Percentiles rank a stretch among this genome's conserved stretches.
These are phyloP conservation scores for Leptinotarsa rubiginosa DNA, from an alignment of 2,888 invertebrate genomes.

Conservation along the genomic window DNA sequence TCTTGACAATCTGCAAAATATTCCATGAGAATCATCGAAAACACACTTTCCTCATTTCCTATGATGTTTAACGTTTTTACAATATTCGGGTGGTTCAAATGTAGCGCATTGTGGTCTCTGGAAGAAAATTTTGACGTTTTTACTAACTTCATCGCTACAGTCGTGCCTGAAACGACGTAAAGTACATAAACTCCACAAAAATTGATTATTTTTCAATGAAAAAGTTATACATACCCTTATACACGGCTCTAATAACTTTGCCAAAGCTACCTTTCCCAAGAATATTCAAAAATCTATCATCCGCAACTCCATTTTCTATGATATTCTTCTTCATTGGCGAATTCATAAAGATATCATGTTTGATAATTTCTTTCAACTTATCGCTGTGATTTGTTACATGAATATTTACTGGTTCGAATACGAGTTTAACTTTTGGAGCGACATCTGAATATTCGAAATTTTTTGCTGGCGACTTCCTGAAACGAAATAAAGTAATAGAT, in stretches of 20 bases:
- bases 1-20: constrained; percentile 52
- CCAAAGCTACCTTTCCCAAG: constrained; percentile 62
- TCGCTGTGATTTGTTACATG: constrained; percentile 33
- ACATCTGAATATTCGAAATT: constrained; percentile 42
- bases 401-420: constrained; percentile 38
- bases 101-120: constrained; percentile 57
- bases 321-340: constrained; percentile 58
- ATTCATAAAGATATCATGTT: constrained; percentile 45
- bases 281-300: constrained; percentile 51
- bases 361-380: constrained; percentile 10
- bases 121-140: constrained; percentile 43
- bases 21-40: constrained; percentile 61
- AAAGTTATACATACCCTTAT: constrained; percentile 54
- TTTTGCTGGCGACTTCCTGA: constrained; percentile 32
- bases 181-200: too few relatives aligned
- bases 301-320: constrained; percentile 53
- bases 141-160: constrained; percentile 61
- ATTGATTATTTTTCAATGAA: too few relatives aligned
- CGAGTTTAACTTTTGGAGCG: constrained; percentile 21
- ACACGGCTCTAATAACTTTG: constrained; percentile 60
- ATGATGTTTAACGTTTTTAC: constrained; percentile 58
- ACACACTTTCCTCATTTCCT: constrained; percentile 49
- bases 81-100: constrained; percentile 57
- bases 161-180: constrained; percentile 49
- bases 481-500: constrained; percentile 13